These are phyloP conservation scores for Conus ventricosus DNA, from an alignment of 1,140 invertebrate genomes.

Conservation along the genomic window DNA sequence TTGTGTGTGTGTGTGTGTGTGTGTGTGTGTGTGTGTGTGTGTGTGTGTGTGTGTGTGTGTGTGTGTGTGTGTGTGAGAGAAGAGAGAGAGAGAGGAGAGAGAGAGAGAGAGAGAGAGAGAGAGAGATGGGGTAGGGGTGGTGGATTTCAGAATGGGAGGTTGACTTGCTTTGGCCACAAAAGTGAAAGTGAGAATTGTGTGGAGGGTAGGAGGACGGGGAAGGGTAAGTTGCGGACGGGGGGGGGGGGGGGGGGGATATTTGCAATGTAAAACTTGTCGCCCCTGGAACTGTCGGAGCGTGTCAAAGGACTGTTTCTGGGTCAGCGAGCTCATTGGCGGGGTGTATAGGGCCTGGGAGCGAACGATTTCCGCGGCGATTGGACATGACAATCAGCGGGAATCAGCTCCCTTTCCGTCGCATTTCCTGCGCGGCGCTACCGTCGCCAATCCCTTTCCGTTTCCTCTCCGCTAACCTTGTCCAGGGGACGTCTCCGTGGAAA, in stretches of 20 bases:
- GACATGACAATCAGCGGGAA: slow-evolving; percentile 13
- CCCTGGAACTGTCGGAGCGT: background rate
- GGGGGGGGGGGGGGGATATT: background rate
- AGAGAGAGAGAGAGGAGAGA: background rate
- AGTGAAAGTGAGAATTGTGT: too few relatives aligned
- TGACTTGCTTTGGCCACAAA: too few relatives aligned
- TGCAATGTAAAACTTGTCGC: slow-evolving; percentile 25
- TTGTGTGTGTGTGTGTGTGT: background rate
- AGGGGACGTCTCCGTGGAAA: background rate
- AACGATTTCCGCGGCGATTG: slow-evolving; percentile 4
- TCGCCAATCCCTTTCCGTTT: background rate
- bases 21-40: background rate
- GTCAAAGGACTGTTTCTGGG: background rate
- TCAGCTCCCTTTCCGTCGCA: background rate
- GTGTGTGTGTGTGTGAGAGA: background rate
- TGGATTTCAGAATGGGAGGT: too few relatives aligned
- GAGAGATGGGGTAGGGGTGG: too few relatives aligned
- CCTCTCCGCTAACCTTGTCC: background rate
- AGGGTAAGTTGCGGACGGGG: background rate
- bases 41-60: background rate
- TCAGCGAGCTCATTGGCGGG: background rate
- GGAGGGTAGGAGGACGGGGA: background rate
- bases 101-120: background rate
- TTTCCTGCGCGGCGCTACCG: background rate
- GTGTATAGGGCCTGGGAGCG: background rate